These are phyloP conservation scores for Naso thynnoides DNA, from an alignment of 2,797 vertebrate species.

Conservation along the genomic window DNA sequence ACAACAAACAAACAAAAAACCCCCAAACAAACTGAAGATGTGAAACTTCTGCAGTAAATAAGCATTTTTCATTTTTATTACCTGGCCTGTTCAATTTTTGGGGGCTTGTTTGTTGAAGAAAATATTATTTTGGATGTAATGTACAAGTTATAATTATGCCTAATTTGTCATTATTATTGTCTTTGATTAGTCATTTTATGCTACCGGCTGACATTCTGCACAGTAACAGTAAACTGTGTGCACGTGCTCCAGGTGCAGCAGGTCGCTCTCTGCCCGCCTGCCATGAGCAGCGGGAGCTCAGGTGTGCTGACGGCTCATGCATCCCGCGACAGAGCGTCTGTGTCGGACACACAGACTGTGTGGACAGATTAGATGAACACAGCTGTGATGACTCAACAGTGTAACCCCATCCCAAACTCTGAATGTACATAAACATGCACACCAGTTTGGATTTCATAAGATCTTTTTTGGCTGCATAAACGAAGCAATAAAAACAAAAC, in stretches of 20 bases:
- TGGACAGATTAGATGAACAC: constrained; percentile 83
- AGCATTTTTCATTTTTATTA: not conserved
- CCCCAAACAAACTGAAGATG: not conserved
- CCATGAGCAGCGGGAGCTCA: constrained; percentile 64
- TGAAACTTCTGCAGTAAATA: not conserved
- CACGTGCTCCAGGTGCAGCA: constrained; percentile 27
- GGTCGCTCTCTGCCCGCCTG: constrained; percentile 50
- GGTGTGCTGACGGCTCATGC: constrained; percentile 75
- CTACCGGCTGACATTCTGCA: not conserved
- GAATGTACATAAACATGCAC: not conserved
- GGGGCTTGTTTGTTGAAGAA: not conserved
- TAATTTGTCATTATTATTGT: not conserved
- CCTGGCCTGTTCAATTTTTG: not conserved
- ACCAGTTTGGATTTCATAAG: not conserved
- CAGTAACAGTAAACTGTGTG: not conserved
- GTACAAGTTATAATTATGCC: not conserved
- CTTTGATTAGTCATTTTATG: not conserved
- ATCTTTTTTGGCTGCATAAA: too few relatives aligned
- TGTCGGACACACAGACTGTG: constrained; percentile 83
- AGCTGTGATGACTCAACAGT: constrained; percentile 78
- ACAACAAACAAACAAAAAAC: too few relatives aligned
- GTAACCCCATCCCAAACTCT: not conserved
- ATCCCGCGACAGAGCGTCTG: constrained; percentile 74
- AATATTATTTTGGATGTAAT: not conserved
- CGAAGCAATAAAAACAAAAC: not conserved